Evolutionary conservation across 2,888 invertebrate genomes (phyloP).

Genomic region (Trichopoda pennipes): DNA sequence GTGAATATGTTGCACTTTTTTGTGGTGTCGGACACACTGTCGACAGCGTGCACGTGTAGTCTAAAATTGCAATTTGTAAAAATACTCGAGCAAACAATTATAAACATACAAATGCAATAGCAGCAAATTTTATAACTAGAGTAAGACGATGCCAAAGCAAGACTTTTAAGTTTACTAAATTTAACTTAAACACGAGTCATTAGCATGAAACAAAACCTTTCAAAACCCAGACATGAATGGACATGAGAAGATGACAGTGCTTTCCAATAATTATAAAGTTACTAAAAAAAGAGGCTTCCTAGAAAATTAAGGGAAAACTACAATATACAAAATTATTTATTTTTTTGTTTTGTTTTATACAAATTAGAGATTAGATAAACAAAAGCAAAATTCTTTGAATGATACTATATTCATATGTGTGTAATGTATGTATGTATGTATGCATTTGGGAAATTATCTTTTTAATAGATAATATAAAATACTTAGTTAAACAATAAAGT

Average conservation of each 20-base stretch:
- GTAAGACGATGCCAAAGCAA: constrained; percentile 1
- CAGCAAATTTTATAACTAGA: constrained; percentile 19
- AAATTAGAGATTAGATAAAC: not conserved
- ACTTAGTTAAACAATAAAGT: constrained; percentile 30
- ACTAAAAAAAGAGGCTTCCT: constrained; percentile 21
- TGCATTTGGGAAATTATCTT: constrained; percentile 6
- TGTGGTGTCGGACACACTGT: constrained; percentile 29
- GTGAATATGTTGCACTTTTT: not conserved
- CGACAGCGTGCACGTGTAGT: constrained; percentile 51
- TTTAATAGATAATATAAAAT: constrained; percentile 38
- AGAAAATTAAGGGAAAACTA: constrained; percentile 17
- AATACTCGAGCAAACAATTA: constrained; percentile 14
- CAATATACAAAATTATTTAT: not conserved
- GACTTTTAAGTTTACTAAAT: constrained; percentile 16
- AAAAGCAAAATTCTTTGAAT: constrained; percentile 14
- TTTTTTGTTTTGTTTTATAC: not conserved
- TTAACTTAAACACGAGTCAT: constrained; percentile 53
- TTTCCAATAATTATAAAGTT: constrained; percentile 25
- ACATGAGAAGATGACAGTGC: not conserved
- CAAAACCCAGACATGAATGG: constrained; percentile 9
- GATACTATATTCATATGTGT: constrained; percentile 4
- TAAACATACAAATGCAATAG: constrained; percentile 24
- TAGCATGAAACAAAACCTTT: constrained; percentile 23
- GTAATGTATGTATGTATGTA: not conserved
- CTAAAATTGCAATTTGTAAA: constrained; percentile 47